Conservation (phyloP, 2,113 vertebrate species). For the Leptobrachium ailaonicum region DNA sequence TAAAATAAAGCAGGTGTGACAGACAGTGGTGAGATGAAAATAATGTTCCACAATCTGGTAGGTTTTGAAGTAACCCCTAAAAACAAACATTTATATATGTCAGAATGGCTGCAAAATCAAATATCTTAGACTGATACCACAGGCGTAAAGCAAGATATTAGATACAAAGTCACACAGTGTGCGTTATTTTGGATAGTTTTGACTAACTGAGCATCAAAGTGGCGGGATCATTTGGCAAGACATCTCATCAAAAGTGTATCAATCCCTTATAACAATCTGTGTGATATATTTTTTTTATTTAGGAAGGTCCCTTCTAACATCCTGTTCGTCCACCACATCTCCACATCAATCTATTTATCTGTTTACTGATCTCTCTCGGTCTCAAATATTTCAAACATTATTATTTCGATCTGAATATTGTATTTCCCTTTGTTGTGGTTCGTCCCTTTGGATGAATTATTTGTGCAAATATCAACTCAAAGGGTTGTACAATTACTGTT, state of each 20-base stretch:
- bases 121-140: constrained; percentile 28
- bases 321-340: too few species aligned
- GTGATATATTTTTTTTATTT: too few species aligned
- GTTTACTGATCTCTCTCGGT: too few species aligned
- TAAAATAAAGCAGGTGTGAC: constrained; percentile 49
- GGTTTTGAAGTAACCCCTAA: constrained; percentile 38
- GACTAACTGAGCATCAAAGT: constrained; percentile 2
- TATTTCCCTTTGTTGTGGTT: too few species aligned
- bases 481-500: too few species aligned
- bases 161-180: constrained; percentile 15
- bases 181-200: constrained; percentile 18
- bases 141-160: constrained; percentile 32
- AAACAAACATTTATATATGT: constrained; percentile 40
- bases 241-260: background rate
- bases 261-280: background rate
- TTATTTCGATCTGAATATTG: too few species aligned
- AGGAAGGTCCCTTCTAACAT: too few species aligned
- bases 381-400: too few species aligned
- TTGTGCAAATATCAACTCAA: too few species aligned
- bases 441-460: too few species aligned
- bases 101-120: constrained; percentile 31
- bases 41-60: constrained; percentile 37
- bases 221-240: background rate
- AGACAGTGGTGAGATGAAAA: constrained; percentile 31
- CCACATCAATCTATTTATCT: too few species aligned